A percentile compares a stretch with the other conserved stretches of the same genome.
phyloP scores from a whole-genome alignment of 2,888 invertebrate species.

The Plagodis pulveraria region DNA sequence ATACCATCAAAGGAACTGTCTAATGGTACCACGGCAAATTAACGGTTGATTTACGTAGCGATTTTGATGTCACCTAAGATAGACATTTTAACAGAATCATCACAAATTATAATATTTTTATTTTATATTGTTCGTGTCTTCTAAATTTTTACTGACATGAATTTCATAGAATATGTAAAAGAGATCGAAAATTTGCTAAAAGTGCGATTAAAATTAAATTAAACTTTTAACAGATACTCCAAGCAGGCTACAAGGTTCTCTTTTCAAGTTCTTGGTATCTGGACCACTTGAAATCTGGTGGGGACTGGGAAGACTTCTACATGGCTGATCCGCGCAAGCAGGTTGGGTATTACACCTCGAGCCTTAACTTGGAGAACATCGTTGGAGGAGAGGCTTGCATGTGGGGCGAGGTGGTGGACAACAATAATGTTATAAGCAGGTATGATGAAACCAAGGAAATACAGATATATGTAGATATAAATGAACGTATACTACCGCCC shows the following conservation, averaged over 20 bases:
- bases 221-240: slow-evolving; percentile 31
- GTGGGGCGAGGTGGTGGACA: slow-evolving; percentile 95
- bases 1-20: too few species aligned
- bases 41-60: too few species aligned
- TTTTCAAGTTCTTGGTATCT: slow-evolving; percentile 96
- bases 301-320: slow-evolving; percentile 90
- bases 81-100: too few species aligned
- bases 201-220: not conserved
- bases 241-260: slow-evolving; percentile 82
- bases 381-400: slow-evolving; percentile 96
- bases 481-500: too few species aligned
- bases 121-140: too few species aligned
- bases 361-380: slow-evolving; percentile 83
- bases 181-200: not conserved
- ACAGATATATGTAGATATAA: too few species aligned
- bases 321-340: slow-evolving; percentile 88
- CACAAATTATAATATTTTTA: too few species aligned
- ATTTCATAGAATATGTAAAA: not conserved
- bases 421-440: slow-evolving; percentile 82
- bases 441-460: slow-evolving; percentile 27
- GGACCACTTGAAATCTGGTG: slow-evolving; percentile 83
- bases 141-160: too few species aligned
- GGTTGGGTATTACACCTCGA: slow-evolving; percentile 62
- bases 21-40: too few species aligned
- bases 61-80: too few species aligned